Base-by-base conservation (phyloP, 2,797 vertebrate species). In the Halcyon chelicuti region DNA sequence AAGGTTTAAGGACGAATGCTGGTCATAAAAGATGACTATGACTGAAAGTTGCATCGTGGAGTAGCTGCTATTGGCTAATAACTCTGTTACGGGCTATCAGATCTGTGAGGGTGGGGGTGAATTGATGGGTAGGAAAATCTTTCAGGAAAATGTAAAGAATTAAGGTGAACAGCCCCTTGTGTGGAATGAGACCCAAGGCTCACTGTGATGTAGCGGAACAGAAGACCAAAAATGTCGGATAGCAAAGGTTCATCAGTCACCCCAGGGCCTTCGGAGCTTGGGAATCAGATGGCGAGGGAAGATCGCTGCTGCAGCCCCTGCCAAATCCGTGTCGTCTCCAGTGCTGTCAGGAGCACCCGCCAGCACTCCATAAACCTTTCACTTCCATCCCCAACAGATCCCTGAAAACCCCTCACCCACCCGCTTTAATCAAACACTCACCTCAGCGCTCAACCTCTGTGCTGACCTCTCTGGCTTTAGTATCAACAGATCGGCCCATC, bases 361-460 rank as follows among this genome's bases (percentile, higher is more conserved):
- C 86, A 23, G 52, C 92, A 79, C 75, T 74, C 86, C 71, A 58
- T 57, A 91, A 79, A 93, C 44, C 90, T 92, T 92, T 89, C 80
- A 65, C 66, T 74, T 65, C 84, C 84, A 87, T 74, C 84, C 54
- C 44, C 40, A 23, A 9, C 44, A 91, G 76, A 81, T 33, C 54
- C 87, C 87, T 46, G 58, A 7, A 66, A 78, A 89, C 10, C 37
- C 74, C 39, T 85, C 78, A n/a, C 29, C 62, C 33, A 22, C 51
- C 29, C 1, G 1, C 9, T 90, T 73, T 33, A 68, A 78, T 88
- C 94, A 86, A 78, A n/a, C 49, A 9, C 60, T 74, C 74, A 40
- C 52, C 79, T 90, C 57, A 2, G 44, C 4, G 25, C 67, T 86
- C 73, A 81, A 12, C 77, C 94, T 57, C 4, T 7, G 42, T 4